Conservation (phyloP, 92 coral and sea anemone genomes). For the Heliopora coerulea region DNA sequence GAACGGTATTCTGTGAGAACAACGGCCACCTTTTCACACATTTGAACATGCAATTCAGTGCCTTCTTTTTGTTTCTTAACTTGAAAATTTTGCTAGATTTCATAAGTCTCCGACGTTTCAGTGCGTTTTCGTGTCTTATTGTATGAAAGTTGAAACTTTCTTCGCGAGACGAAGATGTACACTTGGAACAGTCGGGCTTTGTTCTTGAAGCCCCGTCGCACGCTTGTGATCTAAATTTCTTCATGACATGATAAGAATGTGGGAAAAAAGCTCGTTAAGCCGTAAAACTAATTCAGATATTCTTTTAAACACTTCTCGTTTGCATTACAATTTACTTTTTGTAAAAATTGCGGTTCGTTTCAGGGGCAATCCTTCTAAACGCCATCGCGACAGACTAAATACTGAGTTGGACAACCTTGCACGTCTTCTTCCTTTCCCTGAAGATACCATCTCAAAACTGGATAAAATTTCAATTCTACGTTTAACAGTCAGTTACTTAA, state of each 20-base stretch:
- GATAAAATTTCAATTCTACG: conserved; percentile 98
- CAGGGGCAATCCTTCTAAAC: conserved; percentile 99
- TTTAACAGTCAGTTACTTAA: conserved; percentile 96
- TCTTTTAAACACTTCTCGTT: no score
- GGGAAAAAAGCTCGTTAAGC: neutral
- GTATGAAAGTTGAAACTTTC: neutral
- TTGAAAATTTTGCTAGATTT: neutral
- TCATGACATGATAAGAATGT: conserved; percentile 6
- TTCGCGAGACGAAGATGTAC: conserved; percentile 21
- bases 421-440: conserved; percentile 96
- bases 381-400: conserved; percentile 97
- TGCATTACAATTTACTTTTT: no score
- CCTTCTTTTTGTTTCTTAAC: neutral
- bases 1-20: neutral
- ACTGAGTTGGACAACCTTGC: conserved; percentile 99
- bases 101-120: neutral
- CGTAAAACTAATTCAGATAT: neutral
- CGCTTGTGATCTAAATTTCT: neutral
- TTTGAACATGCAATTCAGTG: neutral
- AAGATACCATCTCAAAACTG: conserved; percentile 95
- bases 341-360: conserved; percentile 48
- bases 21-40: neutral
- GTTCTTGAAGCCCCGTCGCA: neutral
- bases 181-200: conserved; percentile 11
- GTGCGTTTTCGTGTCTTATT: neutral